Evolutionary conservation across 2,797 vertebrate species (phyloP), one percentile per base, ranked within the genome.

Genomic region (Rhadinocentrus ornatus): DNA sequence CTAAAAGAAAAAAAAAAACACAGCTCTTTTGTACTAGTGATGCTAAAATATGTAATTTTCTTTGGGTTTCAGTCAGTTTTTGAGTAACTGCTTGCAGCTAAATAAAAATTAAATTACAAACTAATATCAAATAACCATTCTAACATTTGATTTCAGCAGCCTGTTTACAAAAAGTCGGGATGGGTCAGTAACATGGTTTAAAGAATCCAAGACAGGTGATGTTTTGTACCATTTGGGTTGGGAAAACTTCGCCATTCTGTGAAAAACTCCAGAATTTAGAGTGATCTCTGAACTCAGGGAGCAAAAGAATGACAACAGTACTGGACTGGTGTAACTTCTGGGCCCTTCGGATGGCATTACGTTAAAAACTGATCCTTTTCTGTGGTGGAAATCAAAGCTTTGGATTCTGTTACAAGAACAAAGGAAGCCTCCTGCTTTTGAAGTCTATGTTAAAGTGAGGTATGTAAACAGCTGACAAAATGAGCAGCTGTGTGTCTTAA

Each of bases 401-500:
- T 15, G 22, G 32, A 24, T 15, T n/a, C 22, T 15, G 34, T 24
- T 24, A 60, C 32, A 60, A 52, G 32, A 69, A 52, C 46, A 61
- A 61, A 18, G 31, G 27, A 67, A 39, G 29, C 34, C 18, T 46
- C 12, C 1, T 61, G 39, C 52, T 57, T 71, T 27, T 68, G 29
- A 37, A 44, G 16, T 41, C 9, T 2, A 35, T 53, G 37, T 41
- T 55, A 20, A 0, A 1, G 4, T 41, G 15, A 16, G 15, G 39
- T 1, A 46, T 44, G 32, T 52, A 34, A 73, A 66, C 35, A 77
- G 37, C 39, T 35, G 34, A 60, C 32, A 57, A 62, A 39, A 59
- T 53, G 11, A 76, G 77, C 72, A 69, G 64, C 60, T 60, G 66
- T 44, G 16, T 35, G 26, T 66, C 61, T 11, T 35, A 39, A 77